These are phyloP conservation scores for Syritta pipiens DNA, from an alignment of 2,888 invertebrate species.

Conservation along the genomic window DNA sequence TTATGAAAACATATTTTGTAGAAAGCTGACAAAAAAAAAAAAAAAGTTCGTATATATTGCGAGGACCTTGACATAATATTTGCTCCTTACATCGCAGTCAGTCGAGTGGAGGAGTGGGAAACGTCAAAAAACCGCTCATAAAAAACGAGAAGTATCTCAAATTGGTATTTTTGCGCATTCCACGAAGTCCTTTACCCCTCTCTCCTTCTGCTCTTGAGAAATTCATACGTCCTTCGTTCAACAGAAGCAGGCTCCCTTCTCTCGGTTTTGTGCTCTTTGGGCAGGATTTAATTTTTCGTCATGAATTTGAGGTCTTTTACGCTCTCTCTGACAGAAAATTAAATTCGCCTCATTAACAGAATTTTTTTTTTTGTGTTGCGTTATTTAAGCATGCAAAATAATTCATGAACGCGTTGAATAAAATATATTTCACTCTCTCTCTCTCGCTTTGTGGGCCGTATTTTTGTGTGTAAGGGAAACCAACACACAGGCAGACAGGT, in stretches of 20 bases:
- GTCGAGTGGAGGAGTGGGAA: no score
- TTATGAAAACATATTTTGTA: conserved; percentile 22
- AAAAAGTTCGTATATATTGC: not conserved
- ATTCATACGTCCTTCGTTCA: not conserved
- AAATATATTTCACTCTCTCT: no score
- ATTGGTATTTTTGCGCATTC: conserved; percentile 7
- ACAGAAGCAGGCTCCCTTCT: not conserved
- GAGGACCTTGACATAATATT: conserved; percentile 2
- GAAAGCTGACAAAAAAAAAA: not conserved
- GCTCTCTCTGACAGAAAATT: conserved; percentile 52
- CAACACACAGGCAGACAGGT: not conserved
- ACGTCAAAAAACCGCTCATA: not conserved
- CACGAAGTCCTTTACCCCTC: not conserved
- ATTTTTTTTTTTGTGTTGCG: conserved; percentile 9
- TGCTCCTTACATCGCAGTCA: not conserved
- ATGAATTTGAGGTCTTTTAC: conserved; percentile 31
- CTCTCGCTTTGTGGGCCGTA: no score
- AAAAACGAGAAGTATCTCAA: not conserved
- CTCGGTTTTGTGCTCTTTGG: no score
- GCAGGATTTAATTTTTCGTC: conserved; percentile 18
- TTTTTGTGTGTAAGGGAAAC: conserved; percentile 1
- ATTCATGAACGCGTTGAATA: conserved; percentile 53
- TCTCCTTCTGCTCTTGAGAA: no score
- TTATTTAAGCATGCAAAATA: conserved; percentile 53
- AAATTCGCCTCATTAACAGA: conserved; percentile 54